A percentile compares a stretch with the other conserved stretches of the same genome.
Evolutionary conservation across 2,888 invertebrate species (phyloP).

Genomic region (Ernsta delagoae): DNA sequence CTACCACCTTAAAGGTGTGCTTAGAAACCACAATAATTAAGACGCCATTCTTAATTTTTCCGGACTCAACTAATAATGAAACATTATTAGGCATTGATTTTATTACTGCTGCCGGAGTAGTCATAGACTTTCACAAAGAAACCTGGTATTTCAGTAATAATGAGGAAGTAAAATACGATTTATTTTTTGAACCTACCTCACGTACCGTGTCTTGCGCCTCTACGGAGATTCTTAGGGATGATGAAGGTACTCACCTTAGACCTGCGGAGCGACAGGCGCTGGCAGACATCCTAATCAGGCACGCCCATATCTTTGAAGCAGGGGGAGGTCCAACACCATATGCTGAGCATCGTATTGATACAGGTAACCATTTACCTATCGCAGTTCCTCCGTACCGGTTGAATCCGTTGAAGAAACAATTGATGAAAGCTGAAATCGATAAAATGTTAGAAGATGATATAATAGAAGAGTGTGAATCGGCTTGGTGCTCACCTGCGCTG

Average conservation of each 20-base stretch:
- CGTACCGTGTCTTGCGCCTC: too few species aligned
- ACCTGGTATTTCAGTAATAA: too few species aligned
- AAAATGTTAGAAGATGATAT: constrained; percentile 39
- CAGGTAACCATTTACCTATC: not conserved
- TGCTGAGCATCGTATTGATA: constrained; percentile 1
- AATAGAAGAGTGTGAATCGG: constrained; percentile 51
- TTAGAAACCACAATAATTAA: constrained; percentile 12
- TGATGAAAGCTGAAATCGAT: not conserved
- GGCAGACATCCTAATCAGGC: too few species aligned
- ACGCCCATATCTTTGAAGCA: not conserved
- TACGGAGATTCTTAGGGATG: too few species aligned
- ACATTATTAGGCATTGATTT: constrained; percentile 22
- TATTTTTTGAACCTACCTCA: too few species aligned
- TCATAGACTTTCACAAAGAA: too few species aligned
- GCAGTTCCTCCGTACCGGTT: not conserved
- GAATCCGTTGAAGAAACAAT: not conserved
- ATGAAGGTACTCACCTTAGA: too few species aligned
- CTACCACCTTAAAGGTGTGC: constrained; percentile 6
- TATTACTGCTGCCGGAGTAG: not conserved
- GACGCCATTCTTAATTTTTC: constrained; percentile 22
- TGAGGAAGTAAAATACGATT: too few species aligned
- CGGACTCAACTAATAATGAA: constrained; percentile 18
- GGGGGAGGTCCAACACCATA: constrained; percentile 16
- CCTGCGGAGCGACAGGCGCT: too few species aligned
- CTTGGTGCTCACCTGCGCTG: constrained; percentile 37